These are phyloP conservation scores for Willisornis vidua DNA, from an alignment of 2,113 vertebrate species.

Conservation along the genomic window DNA sequence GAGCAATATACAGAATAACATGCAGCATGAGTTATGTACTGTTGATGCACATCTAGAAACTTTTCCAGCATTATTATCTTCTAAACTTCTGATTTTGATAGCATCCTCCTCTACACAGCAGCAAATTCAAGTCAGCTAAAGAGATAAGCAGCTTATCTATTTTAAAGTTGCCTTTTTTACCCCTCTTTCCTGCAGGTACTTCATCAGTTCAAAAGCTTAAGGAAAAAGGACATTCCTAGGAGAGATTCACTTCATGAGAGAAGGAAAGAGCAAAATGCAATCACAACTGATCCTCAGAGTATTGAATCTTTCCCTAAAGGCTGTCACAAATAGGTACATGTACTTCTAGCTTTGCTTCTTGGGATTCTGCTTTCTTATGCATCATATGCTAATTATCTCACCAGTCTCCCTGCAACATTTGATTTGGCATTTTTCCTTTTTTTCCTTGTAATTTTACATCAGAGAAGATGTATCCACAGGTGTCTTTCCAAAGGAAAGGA, in stretches of 20 bases:
- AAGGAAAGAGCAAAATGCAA: slow-evolving; percentile 31
- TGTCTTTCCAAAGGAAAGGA: slow-evolving; percentile 3
- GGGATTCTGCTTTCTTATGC: background rate
- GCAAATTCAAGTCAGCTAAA: slow-evolving; percentile 29
- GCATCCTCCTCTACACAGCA: slow-evolving; percentile 12
- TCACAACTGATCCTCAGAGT: slow-evolving; percentile 8
- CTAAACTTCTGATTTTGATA: slow-evolving; percentile 41
- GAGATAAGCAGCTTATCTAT: slow-evolving; percentile 57
- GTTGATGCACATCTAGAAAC: slow-evolving; percentile 43
- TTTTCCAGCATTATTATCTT: slow-evolving; percentile 3
- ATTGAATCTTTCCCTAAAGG: background rate
- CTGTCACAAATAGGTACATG: background rate
- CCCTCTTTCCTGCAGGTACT: slow-evolving; percentile 17
- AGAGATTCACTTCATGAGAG: background rate
- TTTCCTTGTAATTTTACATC: slow-evolving; percentile 3
- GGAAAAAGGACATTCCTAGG: slow-evolving; percentile 27
- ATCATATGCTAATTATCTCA: slow-evolving; percentile 3
- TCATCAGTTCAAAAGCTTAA: slow-evolving; percentile 22
- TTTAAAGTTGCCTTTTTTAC: background rate
- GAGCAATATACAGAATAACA: background rate
- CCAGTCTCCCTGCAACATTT: background rate
- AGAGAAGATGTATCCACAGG: slow-evolving; percentile 2
- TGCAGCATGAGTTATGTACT: background rate
- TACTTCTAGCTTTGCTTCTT: background rate
- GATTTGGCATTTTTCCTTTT: slow-evolving; percentile 5